Conservation (phyloP, 2,797 vertebrate genomes). For the Hirundo rustica region DNA sequence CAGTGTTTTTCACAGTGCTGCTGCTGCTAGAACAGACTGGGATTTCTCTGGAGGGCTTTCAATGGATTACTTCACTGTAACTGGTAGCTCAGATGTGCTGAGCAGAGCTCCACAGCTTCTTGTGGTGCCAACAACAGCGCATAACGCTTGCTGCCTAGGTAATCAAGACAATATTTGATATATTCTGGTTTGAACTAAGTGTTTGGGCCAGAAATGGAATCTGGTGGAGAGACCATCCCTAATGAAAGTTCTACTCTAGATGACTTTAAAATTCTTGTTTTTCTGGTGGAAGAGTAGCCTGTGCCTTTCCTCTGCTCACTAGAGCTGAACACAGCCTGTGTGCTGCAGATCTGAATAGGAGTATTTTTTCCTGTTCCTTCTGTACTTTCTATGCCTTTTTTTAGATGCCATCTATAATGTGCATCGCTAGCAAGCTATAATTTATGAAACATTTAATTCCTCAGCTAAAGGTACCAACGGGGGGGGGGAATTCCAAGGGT, state of each 20-base stretch:
- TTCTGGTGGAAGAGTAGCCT: neutral
- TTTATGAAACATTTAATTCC: neutral
- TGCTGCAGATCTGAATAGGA: neutral
- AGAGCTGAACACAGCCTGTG: neutral
- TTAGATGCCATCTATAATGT: neutral
- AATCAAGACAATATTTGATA: neutral
- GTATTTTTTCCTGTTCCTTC: neutral
- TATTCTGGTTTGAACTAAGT: neutral
- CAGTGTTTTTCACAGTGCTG: accelerated
- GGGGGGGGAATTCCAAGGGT: neutral
- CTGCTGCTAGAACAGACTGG: neutral
- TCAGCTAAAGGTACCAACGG: neutral
- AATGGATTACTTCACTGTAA: neutral
- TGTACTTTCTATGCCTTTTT: neutral
- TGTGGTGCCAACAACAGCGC: neutral
- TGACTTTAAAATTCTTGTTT: neutral
- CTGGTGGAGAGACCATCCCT: neutral
- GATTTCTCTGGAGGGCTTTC: neutral
- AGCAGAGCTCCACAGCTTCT: neutral
- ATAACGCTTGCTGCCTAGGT: neutral
- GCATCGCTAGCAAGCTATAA: neutral
- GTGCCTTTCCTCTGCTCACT: neutral
- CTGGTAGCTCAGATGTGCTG: neutral
- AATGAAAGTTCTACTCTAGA: neutral
- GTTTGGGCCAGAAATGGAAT: neutral